Evolutionary conservation across 2,113 vertebrate genomes (phyloP).

Genomic region (Serinus canaria): DNA sequence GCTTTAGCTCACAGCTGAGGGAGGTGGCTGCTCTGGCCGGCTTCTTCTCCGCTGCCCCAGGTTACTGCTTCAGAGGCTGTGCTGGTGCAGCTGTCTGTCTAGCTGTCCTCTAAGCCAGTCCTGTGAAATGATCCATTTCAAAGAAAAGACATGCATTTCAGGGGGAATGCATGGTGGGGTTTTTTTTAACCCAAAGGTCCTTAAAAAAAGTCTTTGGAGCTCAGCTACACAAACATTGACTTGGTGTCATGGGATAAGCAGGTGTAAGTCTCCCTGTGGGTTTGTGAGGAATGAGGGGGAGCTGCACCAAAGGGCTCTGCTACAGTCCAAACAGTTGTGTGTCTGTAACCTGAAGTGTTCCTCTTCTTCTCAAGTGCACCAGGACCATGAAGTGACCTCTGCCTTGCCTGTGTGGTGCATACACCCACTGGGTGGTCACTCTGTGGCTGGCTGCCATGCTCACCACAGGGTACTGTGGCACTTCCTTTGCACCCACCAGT

Average conservation of each 20-base stretch:
- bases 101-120: slow-evolving; percentile 15
- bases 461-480: neutral
- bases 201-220: neutral
- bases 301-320: neutral
- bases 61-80: neutral
- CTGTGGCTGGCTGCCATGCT: neutral
- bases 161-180: neutral
- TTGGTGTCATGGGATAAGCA: neutral
- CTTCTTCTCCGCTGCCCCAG: neutral
- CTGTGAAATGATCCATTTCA: slow-evolving; percentile 25
- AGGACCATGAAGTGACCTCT: neutral
- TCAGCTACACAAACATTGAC: neutral
- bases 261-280: neutral
- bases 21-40: fast-evolving
- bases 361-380: neutral
- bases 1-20: neutral
- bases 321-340: neutral
- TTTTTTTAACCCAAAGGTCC: neutral
- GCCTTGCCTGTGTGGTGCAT: neutral
- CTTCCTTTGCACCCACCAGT: neutral
- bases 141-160: neutral
- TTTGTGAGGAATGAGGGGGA: neutral
- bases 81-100: slow-evolving; percentile 35
- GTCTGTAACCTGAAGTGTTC: neutral
- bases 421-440: neutral